phyloP scores from a whole-genome alignment of 2,888 invertebrate species.

The Operophtera brumata region DNA sequence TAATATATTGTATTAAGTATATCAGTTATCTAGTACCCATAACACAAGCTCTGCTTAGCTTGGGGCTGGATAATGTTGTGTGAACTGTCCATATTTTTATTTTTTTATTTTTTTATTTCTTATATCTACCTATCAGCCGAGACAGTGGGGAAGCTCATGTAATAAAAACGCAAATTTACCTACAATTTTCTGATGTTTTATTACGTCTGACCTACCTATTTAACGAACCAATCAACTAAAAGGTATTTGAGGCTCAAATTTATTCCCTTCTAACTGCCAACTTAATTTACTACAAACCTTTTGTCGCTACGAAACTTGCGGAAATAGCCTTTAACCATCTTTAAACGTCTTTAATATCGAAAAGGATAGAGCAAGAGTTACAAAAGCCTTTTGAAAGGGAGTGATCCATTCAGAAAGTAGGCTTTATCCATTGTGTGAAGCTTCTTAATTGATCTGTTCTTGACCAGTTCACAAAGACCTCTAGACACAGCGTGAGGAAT shows the following conservation, averaged over 20 bases:
- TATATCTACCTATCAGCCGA: too few species aligned
- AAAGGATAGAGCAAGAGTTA: background rate
- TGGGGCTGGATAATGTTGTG: too few species aligned
- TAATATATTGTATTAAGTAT: too few species aligned
- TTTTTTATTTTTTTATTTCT: too few species aligned
- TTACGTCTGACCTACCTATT: conserved; percentile 18
- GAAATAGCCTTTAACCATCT: conserved; percentile 2
- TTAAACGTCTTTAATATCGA: background rate
- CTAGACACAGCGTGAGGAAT: conserved; percentile 2
- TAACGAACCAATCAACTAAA: conserved; percentile 23
- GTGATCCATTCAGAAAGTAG: conserved; percentile 10
- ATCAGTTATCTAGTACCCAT: too few species aligned
- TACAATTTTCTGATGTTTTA: background rate
- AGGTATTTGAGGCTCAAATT: conserved; percentile 18
- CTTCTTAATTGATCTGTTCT: conserved; percentile 15
- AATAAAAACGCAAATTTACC: conserved; percentile 8
- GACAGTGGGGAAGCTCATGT: too few species aligned
- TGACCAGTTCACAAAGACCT: conserved; percentile 9
- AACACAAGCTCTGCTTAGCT: too few species aligned
- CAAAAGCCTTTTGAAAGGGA: conserved; percentile 7
- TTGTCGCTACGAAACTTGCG: conserved; percentile 7
- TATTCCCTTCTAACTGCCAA: conserved; percentile 19
- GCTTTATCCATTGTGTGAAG: conserved; percentile 14
- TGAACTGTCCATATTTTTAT: too few species aligned
- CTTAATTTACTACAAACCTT: conserved; percentile 14